Evolutionary conservation across 2,888 invertebrate genomes (phyloP).

Genomic region (Tachina lurida): DNA sequence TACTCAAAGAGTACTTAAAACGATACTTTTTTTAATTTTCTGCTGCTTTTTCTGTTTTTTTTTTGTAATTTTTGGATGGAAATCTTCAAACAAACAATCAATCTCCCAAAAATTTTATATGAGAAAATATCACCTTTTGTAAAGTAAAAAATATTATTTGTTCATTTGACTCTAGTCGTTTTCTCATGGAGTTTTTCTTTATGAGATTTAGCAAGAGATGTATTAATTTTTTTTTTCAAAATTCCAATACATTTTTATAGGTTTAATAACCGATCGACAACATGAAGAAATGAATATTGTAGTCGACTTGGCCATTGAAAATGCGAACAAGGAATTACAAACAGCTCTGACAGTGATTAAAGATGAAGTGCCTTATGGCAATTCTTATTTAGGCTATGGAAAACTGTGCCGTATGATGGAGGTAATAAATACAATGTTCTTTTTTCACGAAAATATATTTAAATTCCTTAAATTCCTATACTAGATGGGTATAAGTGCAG

Average conservation of each 20-base stretch:
- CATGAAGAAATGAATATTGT: slow-evolving; percentile 78
- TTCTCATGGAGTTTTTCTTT: too few relatives aligned
- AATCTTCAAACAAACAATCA: too few relatives aligned
- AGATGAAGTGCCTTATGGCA: slow-evolving; percentile 84
- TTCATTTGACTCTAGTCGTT: too few relatives aligned
- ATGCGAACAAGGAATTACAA: slow-evolving; percentile 77
- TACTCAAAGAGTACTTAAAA: too few relatives aligned
- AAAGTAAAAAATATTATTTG: too few relatives aligned
- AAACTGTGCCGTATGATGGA: slow-evolving; percentile 84
- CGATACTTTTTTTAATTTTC: too few relatives aligned
- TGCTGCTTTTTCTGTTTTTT: too few relatives aligned
- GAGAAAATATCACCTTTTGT: too few relatives aligned
- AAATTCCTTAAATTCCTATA: background rate
- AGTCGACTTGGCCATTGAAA: slow-evolving; percentile 80
- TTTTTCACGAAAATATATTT: background rate
- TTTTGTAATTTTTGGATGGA: too few relatives aligned
- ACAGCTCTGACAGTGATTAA: slow-evolving; percentile 68
- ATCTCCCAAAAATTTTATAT: too few relatives aligned
- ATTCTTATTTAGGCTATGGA: slow-evolving; percentile 84
- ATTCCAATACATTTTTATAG: slow-evolving; percentile 65
- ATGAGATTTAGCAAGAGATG: too few relatives aligned
- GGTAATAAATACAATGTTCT: slow-evolving; percentile 78
- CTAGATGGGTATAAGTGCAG: slow-evolving; percentile 88
- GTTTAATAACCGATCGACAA: slow-evolving; percentile 79
- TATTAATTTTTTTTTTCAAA: background rate